Evolutionary conservation across 2,888 invertebrate species (phyloP), one percentile per base, ranked within the genome.

Genomic region (Lasioglossum figueresi): DNA sequence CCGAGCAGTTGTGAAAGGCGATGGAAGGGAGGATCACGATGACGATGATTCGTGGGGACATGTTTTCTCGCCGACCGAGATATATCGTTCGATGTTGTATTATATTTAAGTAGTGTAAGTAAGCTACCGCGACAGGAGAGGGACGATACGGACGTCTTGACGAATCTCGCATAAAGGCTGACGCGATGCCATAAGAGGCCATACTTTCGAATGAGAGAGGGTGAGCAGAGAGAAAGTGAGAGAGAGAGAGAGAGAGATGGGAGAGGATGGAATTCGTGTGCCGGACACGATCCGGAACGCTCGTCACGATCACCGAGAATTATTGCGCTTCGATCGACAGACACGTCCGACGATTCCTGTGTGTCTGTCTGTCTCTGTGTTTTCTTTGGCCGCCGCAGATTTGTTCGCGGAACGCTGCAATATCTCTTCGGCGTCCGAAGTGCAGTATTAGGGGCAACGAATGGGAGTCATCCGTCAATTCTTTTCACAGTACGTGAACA

Each of bases 1-100:
- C 95, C 82, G 95, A 95, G 88, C 95, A 95, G 88, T 93, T 95
- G 93, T 95, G 94, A 95, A 91, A 66, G 75, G 63, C 72, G 27
- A 74, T 76, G 6, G 16, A 19, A 5, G 5, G 14, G 31, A 19
- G 63, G 31, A 27, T 8, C 37, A 23, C 1, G 34, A 34, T 2
- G 34, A 34, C 2, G 23, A 37, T 23, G 68, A 37, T n/a, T 23
- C 16, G 16, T 5, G 45, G 34, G 66, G 63, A 66, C 59, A 66
- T 31, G 68, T 76, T 79, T 19, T 66, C 48, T 83, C 79, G 70
- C 72, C 43, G 77, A 72, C 43, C 82, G 83, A 68, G 27, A 56
- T 86, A 80, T 79, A 84, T 87, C 82, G 85, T 86, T 85, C 86
- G 86, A 86, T 86, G 85, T 85, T 77, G 82, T 88, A 89, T 88